Evolutionary conservation across 2,113 vertebrate genomes (phyloP).

Genomic region (Cyphomyrus plagiostoma): DNA sequence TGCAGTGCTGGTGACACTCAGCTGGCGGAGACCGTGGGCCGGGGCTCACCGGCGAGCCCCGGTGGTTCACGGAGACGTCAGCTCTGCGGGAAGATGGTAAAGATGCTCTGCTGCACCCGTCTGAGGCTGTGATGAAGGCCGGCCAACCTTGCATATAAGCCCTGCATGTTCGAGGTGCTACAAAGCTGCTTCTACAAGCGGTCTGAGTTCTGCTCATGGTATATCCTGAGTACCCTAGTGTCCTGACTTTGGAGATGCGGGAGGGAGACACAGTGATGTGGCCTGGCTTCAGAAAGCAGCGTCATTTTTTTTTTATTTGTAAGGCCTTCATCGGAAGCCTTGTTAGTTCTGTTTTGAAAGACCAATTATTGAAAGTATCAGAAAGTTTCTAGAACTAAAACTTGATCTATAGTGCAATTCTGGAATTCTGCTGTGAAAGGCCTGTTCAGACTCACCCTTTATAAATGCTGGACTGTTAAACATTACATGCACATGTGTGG

Average conservation of each 20-base stretch:
- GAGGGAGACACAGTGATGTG: background rate
- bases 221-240: background rate
- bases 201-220: background rate
- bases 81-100: background rate
- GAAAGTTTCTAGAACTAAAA: background rate
- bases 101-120: background rate
- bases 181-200: background rate
- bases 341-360: background rate
- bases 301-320: background rate
- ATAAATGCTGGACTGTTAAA: background rate
- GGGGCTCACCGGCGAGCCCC: background rate
- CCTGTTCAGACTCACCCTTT: background rate
- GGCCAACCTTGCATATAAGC: background rate
- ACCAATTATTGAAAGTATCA: background rate
- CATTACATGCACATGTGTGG: background rate
- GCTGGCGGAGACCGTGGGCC: conserved; percentile 2
- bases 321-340: background rate
- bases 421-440: background rate
- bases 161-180: background rate
- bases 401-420: background rate
- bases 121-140: background rate
- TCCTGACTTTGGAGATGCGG: background rate
- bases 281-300: background rate
- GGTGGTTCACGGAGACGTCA: background rate
- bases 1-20: conserved; percentile 30